These are phyloP conservation scores for Ctenochaetus hawaiiensis DNA, from an alignment of 2,797 vertebrate genomes.

Conservation along the genomic window DNA sequence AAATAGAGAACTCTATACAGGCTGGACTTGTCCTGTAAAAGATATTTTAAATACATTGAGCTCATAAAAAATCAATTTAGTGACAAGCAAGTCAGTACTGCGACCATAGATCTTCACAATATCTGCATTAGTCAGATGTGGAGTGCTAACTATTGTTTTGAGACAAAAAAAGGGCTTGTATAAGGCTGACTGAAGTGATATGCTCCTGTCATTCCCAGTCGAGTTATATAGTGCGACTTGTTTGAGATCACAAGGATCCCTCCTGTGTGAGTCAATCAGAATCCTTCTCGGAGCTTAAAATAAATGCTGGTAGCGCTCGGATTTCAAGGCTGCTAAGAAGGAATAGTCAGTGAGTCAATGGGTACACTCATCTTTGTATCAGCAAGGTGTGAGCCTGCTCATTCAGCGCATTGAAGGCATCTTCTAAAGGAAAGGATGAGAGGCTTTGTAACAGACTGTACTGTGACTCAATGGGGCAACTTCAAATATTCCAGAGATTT, in stretches of 20 bases:
- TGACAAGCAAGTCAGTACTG: not conserved
- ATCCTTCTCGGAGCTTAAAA: constrained; percentile 27
- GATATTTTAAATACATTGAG: no score
- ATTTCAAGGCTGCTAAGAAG: constrained; percentile 40
- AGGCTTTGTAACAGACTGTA: constrained; percentile 18
- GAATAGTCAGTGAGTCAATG: constrained; percentile 37
- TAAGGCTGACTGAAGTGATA: not conserved
- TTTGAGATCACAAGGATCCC: constrained; percentile 33
- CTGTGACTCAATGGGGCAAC: constrained; percentile 18
- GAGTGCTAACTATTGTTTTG: not conserved
- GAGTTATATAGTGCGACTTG: constrained; percentile 10
- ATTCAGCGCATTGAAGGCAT: constrained; percentile 7
- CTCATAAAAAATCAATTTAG: not conserved
- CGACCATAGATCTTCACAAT: no score
- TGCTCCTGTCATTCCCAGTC: not conserved
- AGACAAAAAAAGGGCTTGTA: not conserved
- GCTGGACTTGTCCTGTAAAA: no score
- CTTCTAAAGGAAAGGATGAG: constrained; percentile 18
- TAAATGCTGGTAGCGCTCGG: constrained; percentile 30
- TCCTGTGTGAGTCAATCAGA: constrained; percentile 45
- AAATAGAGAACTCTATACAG: no score
- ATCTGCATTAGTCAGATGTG: no score
- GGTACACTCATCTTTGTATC: constrained; percentile 33
- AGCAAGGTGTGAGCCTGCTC: constrained; percentile 20
- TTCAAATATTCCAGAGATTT: constrained; percentile 16